A percentile compares a stretch with the other conserved stretches of the same genome.
phyloP scores from a whole-genome alignment of 2,888 invertebrate genomes.

The Metallyticus violacea region DNA sequence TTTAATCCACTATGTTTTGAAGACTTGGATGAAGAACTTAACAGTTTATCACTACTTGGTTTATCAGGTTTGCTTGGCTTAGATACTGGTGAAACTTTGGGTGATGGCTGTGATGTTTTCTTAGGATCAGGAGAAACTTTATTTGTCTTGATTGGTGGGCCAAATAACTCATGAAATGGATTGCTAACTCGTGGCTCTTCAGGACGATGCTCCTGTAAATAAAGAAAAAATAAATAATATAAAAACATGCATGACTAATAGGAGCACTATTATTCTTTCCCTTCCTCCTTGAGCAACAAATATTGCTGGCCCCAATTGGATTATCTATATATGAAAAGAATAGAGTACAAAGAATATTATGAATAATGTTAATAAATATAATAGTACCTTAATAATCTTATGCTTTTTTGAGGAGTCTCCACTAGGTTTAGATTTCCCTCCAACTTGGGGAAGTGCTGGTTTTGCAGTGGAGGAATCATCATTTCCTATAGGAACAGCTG shows the following conservation, averaged over 20 bases:
- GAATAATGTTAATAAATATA: too few species aligned
- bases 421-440: slow-evolving; percentile 69
- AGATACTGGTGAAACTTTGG: slow-evolving; percentile 27
- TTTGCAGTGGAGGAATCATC: slow-evolving; percentile 22
- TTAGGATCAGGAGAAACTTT: slow-evolving; percentile 67
- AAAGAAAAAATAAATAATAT: background rate
- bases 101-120: slow-evolving; percentile 44
- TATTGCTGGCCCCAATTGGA: background rate
- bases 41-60: slow-evolving; percentile 54
- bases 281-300: background rate
- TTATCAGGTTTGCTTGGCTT: slow-evolving; percentile 40
- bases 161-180: slow-evolving; percentile 78
- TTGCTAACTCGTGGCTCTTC: slow-evolving; percentile 41
- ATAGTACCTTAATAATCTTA: slow-evolving; percentile 48
- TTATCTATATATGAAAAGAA: background rate
- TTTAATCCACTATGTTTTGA: slow-evolving; percentile 42
- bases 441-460: slow-evolving; percentile 47
- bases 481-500: background rate
- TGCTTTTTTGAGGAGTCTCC: slow-evolving; percentile 55
- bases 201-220: slow-evolving; percentile 30
- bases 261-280: background rate
- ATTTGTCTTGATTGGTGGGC: slow-evolving; percentile 75
- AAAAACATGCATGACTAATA: background rate
- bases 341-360: background rate
- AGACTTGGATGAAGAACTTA: background rate